These are phyloP conservation scores for Drosophila nannoptera DNA, from an alignment of 1,140 invertebrate genomes.

Conservation along the genomic window DNA sequence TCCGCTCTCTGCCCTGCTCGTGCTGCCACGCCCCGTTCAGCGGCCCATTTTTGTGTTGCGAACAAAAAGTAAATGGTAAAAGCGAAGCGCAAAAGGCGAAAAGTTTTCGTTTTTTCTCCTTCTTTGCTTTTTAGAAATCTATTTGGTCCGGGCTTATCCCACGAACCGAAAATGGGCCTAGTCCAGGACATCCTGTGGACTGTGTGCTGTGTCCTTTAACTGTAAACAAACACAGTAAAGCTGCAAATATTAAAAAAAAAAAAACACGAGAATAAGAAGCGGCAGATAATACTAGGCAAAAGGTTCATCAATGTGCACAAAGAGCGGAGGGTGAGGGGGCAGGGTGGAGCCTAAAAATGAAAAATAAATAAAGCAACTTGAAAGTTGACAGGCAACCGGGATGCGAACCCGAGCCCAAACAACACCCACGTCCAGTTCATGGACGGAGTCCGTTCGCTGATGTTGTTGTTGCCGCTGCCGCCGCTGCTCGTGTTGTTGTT, in stretches of 20 bases:
- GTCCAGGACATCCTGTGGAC: constrained; percentile 37
- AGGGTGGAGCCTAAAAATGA: constrained; percentile 30
- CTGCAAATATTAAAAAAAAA: constrained; percentile 52
- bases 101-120: constrained; percentile 26
- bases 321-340: constrained; percentile 6
- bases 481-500: background rate
- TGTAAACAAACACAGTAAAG: constrained; percentile 53
- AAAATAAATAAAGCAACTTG: constrained; percentile 65
- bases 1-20: background rate
- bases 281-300: constrained; percentile 23
- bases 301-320: constrained; percentile 56
- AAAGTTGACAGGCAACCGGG: constrained; percentile 54
- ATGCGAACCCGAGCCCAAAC: constrained; percentile 25
- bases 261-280: background rate
- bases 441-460: constrained; percentile 39
- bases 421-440: background rate
- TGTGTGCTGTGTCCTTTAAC: constrained; percentile 43
- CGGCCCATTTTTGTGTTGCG: constrained; percentile 10
- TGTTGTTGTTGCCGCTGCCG: constrained; percentile 8
- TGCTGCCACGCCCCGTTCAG: background rate
- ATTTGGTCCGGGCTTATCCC: constrained; percentile 43
- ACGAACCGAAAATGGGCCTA: constrained; percentile 36
- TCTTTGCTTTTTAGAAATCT: constrained; percentile 35
- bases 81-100: constrained; percentile 36
- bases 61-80: constrained; percentile 40